Evolutionary conservation across 1,140 invertebrate species (phyloP).

Genomic region (Calycopis cecrops): DNA sequence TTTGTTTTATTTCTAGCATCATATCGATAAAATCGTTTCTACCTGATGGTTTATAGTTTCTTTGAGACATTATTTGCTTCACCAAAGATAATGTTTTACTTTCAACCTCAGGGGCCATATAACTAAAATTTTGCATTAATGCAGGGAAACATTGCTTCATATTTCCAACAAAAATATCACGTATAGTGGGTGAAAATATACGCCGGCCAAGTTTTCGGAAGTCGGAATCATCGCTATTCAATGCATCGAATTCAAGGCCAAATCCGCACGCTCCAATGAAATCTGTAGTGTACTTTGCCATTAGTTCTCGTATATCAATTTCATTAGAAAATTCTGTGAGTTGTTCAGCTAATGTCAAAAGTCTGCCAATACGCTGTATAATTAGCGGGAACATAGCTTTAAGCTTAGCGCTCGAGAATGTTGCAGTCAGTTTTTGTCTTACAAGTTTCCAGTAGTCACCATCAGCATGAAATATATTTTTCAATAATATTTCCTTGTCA

Average conservation of each 20-base stretch:
- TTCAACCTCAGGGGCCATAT: background rate
- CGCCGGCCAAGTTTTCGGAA: background rate
- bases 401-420: background rate
- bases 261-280: background rate
- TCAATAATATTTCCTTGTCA: no score
- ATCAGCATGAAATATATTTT: slow-evolving; percentile 9
- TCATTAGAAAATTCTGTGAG: background rate
- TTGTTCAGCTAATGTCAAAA: no score
- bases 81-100: no score
- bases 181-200: background rate
- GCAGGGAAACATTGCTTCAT: background rate
- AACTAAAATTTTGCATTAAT: background rate
- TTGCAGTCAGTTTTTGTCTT: slow-evolving; percentile 8
- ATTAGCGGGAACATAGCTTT: no score
- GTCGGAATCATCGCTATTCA: background rate
- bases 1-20: no score
- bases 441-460: slow-evolving; percentile 11
- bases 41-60: no score
- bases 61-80: no score
- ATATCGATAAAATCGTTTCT: no score
- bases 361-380: no score
- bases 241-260: background rate
- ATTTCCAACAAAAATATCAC: background rate
- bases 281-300: no score
- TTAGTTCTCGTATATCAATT: background rate